Percentiles rank a stretch among this genome's conserved stretches.
Conservation (phyloP, 2,888 invertebrate genomes). For the Spilosoma lubricipeda region DNA sequence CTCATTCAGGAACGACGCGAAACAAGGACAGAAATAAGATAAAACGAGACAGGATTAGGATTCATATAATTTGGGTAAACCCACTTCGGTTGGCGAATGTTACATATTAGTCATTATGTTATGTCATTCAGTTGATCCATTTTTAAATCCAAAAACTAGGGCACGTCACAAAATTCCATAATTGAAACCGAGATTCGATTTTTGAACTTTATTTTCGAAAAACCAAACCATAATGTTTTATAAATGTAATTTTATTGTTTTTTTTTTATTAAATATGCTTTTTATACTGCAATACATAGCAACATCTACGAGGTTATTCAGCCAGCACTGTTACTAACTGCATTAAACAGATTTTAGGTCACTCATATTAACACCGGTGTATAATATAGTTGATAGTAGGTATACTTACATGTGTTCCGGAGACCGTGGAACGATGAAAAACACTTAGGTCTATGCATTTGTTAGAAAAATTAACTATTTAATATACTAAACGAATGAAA, state of each 20-base stretch:
- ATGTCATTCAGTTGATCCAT: conserved; percentile 57
- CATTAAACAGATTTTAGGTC: conserved; percentile 79
- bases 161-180: conserved; percentile 37
- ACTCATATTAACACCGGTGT: conserved; percentile 56
- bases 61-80: conserved; percentile 71
- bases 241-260: conserved; percentile 22
- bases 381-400: conserved; percentile 41
- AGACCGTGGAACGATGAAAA: conserved; percentile 35
- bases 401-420: conserved; percentile 53
- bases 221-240: conserved; percentile 18
- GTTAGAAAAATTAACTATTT: conserved; percentile 50
- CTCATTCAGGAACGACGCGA: conserved; percentile 74
- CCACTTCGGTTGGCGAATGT: conserved; percentile 55
- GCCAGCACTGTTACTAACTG: conserved; percentile 65
- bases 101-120: conserved; percentile 52
- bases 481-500: conserved; percentile 43
- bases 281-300: conserved; percentile 14
- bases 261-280: conserved; percentile 1
- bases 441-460: conserved; percentile 57
- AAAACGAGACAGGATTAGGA: conserved; percentile 56
- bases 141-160: conserved; percentile 40
- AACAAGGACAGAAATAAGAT: conserved; percentile 61
- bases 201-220: conserved; percentile 14
- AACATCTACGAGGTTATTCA: conserved; percentile 18
- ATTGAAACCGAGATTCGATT: conserved; percentile 15